Conservation (phyloP, 2,113 vertebrate genomes). For the Brachyistius frenatus region DNA sequence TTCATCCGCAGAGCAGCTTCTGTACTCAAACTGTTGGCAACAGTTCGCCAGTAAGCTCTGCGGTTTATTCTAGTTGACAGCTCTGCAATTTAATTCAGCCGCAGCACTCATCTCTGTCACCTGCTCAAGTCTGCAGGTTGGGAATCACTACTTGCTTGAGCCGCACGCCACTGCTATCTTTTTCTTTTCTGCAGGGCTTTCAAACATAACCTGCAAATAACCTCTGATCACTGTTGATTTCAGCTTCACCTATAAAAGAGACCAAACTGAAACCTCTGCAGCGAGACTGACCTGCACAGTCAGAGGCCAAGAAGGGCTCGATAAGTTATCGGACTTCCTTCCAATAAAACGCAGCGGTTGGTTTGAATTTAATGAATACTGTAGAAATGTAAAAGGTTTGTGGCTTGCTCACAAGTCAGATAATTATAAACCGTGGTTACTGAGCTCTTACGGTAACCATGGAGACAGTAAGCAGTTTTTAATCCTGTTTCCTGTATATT, state of each 20-base stretch:
- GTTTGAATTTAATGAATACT: not conserved
- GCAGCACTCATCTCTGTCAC: conserved; percentile 65
- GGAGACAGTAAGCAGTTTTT: conserved; percentile 21
- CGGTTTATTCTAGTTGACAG: conserved; percentile 70
- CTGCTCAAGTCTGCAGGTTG: conserved; percentile 55
- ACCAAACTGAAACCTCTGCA: conserved; percentile 27
- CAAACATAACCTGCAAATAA: conserved; percentile 55
- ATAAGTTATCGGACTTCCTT: not conserved
- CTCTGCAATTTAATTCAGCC: conserved; percentile 62
- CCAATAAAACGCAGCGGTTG: not conserved
- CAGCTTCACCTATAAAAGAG: conserved; percentile 8
- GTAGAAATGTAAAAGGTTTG: not conserved
- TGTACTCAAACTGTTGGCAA: conserved; percentile 38
- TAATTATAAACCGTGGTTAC: conserved; percentile 27
- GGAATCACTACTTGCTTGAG: conserved; percentile 59
- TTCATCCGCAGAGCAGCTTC: conserved; percentile 35
- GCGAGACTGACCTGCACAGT: conserved; percentile 24
- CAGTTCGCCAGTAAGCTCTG: conserved; percentile 48
- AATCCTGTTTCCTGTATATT: not conserved
- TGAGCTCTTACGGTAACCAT: conserved; percentile 19
- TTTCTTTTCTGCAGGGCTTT: conserved; percentile 27
- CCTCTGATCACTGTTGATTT: conserved; percentile 45
- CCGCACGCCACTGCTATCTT: conserved; percentile 31
- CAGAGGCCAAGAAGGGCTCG: not conserved
- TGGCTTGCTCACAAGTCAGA: not conserved